Evolutionary conservation across 1,140 invertebrate genomes (phyloP), one percentile per base, ranked within the genome.

Genomic region (Drosophila orosa): DNA sequence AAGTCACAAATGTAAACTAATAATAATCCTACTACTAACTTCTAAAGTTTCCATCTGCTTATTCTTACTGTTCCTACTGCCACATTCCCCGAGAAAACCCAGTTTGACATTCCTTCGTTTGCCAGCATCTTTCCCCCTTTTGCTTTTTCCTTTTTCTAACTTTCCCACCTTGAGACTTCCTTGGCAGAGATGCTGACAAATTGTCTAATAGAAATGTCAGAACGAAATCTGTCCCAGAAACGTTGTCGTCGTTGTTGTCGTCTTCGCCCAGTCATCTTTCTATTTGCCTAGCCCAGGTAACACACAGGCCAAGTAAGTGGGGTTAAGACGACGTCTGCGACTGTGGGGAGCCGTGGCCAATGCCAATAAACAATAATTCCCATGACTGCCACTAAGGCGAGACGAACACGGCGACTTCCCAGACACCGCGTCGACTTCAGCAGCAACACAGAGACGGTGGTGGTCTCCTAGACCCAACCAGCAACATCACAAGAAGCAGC

Each of bases 361-460:
- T 87, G 80, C 84, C 84, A 84, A 89, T 89, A 89, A 89, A 89
- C 85, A 89, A 89, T 89, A 89, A 89, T 89, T 89, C 84, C 84
- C 84, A 89, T 89, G 84, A 89, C 84, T 89, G 84, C 84, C 84
- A 89, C 75, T 74, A 69, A 76, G 76, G 79, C 83, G 79, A 81
- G 80, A 87, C 75, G 57, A 78, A 76, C 66, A 83, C 71, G 62
- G 56, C 59, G 84, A 87, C 84, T 89, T 89, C 77, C 84, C 84
- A 89, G 84, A 89, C 84, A 89, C 69, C 44, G 84, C 84, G 84
- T 84, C 76, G 67, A 59, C 76, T 66, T 22, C 4, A 55, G 40
- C 48, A 45, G 29, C 31, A 59, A 33, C 74, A 60, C 74, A 60
- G 67, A 56, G 61, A 42, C 56, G 71, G 33, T 45, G 75, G 79